Evolutionary conservation across 2,113 vertebrate genomes (phyloP).

Genomic region (Coreoperca whiteheadi): DNA sequence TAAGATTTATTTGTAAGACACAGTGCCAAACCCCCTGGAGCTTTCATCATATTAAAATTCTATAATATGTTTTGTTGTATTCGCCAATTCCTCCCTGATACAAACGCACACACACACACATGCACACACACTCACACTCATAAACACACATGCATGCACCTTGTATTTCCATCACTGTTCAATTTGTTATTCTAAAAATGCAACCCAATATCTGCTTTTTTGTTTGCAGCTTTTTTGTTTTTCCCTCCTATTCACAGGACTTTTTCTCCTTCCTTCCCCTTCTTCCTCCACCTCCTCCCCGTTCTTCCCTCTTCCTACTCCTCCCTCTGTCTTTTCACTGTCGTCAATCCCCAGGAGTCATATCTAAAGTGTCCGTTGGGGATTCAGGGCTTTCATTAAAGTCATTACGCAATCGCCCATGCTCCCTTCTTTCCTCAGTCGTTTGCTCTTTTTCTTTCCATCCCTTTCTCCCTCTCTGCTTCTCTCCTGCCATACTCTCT

Average conservation of each 20-base stretch:
- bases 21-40: constrained; percentile 59
- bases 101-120: constrained; percentile 9
- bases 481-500: background rate
- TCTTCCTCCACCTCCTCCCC: background rate
- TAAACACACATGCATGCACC: background rate
- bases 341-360: constrained; percentile 54
- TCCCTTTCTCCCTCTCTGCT: background rate
- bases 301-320: background rate
- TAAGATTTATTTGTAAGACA: constrained; percentile 73
- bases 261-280: background rate
- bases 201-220: constrained; percentile 25
- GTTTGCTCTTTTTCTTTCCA: constrained; percentile 18
- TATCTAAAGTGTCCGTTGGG: constrained; percentile 75
- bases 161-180: constrained; percentile 30
- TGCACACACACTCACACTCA: background rate
- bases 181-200: constrained; percentile 55
- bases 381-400: constrained; percentile 75
- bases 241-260: constrained; percentile 21
- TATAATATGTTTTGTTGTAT: constrained; percentile 66
- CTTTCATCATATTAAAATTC: constrained; percentile 73
- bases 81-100: constrained; percentile 19
- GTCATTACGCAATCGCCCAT: constrained; percentile 69
- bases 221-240: constrained; percentile 28
- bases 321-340: constrained; percentile 4
- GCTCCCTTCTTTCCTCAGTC: constrained; percentile 42